A percentile compares a stretch with the other conserved stretches of the same genome.
phyloP scores from a whole-genome alignment of 2,888 invertebrate species.

The Acanthococcus lagerstroemiae region DNA sequence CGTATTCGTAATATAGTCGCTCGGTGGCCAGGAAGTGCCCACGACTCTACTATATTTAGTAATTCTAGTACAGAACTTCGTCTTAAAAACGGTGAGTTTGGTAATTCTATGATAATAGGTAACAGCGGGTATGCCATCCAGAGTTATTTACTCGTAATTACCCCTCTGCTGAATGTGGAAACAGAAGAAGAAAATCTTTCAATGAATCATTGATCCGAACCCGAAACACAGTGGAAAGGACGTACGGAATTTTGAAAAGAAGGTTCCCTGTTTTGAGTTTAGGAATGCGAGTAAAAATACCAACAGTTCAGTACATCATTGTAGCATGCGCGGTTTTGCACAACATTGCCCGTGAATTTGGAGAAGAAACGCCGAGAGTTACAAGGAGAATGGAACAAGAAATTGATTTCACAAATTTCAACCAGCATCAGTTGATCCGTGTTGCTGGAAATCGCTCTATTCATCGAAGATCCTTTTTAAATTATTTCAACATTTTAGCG shows the following conservation, averaged over 20 bases:
- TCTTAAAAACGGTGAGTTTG: constrained; percentile 35
- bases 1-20: constrained; percentile 36
- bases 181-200: constrained; percentile 37
- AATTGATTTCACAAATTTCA: no score
- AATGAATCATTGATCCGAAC: constrained; percentile 40
- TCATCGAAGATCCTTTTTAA: no score
- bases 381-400: no score
- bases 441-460: no score
- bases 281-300: constrained; percentile 31
- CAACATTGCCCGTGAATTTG: no score
- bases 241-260: constrained; percentile 36
- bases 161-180: constrained; percentile 36
- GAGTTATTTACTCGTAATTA: constrained; percentile 38
- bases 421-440: no score
- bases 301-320: neutral
- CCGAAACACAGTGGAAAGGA: constrained; percentile 39
- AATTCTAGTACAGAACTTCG: no score
- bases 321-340: no score
- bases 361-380: neutral
- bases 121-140: constrained; percentile 39
- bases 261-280: constrained; percentile 34
- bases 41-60: constrained; percentile 33
- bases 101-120: constrained; percentile 38
- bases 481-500: no score
- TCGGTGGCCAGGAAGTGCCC: constrained; percentile 37